A percentile compares a stretch with the other conserved stretches of the same genome.
phyloP scores from a whole-genome alignment of 2,888 invertebrate genomes.

The Leptinotarsa tumamoca region DNA sequence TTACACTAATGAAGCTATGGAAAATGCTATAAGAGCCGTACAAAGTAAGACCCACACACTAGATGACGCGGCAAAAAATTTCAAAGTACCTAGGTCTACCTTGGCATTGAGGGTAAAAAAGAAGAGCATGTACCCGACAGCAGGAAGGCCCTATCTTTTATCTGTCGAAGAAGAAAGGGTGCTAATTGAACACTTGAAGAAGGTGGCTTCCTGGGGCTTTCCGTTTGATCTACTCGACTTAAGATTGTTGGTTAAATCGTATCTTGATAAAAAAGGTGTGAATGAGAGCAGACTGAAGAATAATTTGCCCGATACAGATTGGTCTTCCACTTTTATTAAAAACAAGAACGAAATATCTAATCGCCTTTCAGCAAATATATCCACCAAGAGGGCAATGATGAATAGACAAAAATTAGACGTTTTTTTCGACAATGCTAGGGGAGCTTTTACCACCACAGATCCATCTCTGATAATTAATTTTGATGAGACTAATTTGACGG shows the following conservation, averaged over 20 bases:
- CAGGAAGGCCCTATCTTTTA: constrained; percentile 33
- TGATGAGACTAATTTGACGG: constrained; percentile 23
- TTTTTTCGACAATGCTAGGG: constrained; percentile 18
- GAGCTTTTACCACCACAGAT: constrained; percentile 20
- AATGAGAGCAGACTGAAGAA: not conserved
- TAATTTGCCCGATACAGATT: too few relatives aligned
- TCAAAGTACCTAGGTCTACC: constrained; percentile 6
- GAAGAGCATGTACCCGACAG: not conserved
- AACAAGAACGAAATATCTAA: constrained; percentile 26
- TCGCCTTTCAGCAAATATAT: constrained; percentile 32
- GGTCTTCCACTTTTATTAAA: not conserved
- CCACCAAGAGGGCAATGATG: constrained; percentile 26
- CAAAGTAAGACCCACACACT: constrained; percentile 28
- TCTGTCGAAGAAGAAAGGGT: constrained; percentile 32
- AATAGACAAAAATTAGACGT: not conserved
- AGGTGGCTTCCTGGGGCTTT: constrained; percentile 31
- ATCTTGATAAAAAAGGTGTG: constrained; percentile 30
- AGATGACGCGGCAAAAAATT: constrained; percentile 24
- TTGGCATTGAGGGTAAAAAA: too few relatives aligned
- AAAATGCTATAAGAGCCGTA: constrained; percentile 28
- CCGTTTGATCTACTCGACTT: constrained; percentile 30
- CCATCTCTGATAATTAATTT: constrained; percentile 29
- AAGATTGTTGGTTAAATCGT: constrained; percentile 30
- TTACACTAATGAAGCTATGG: constrained; percentile 24
- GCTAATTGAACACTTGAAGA: constrained; percentile 36